These are phyloP conservation scores for Eupithecia dodoneata DNA, from an alignment of 2,888 invertebrate species.

Conservation along the genomic window DNA sequence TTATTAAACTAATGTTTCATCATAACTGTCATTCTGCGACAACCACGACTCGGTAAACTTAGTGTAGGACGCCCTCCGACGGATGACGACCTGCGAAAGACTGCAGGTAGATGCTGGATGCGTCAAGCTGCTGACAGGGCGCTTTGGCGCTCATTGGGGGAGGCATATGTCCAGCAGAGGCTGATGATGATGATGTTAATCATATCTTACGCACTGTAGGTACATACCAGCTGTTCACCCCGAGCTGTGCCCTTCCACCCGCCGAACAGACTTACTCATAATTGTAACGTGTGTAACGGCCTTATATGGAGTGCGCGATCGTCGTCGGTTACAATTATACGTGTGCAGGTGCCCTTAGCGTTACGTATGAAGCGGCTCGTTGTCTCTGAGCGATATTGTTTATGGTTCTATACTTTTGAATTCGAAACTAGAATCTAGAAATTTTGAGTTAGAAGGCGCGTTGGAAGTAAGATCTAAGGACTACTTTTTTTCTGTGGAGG, in stretches of 20 bases:
- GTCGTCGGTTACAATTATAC: conserved; percentile 27
- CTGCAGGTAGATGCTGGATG: no score
- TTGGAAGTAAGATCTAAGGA: no score
- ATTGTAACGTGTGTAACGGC: conserved; percentile 41
- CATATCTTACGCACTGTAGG: not conserved
- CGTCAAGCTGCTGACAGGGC: no score
- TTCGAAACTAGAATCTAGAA: not conserved
- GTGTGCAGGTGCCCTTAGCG: conserved; percentile 34
- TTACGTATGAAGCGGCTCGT: conserved; percentile 18
- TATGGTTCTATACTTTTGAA: conserved; percentile 7
- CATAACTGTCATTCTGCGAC: no score
- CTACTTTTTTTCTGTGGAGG: no score
- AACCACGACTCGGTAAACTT: no score
- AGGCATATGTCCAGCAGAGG: no score
- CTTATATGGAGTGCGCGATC: conserved; percentile 36
- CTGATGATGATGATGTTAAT: no score
- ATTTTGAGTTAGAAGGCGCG: not conserved
- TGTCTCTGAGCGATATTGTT: conserved; percentile 10
- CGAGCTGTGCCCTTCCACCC: conserved; percentile 20
- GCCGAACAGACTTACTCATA: conserved; percentile 38
- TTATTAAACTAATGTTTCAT: no score
- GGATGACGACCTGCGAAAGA: no score
- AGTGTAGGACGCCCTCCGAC: no score
- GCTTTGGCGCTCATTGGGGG: no score
- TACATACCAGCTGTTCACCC: conserved; percentile 2